Evolutionary conservation across 2,113 vertebrate species (phyloP).

Genomic region (Sebastes schlegelii): DNA sequence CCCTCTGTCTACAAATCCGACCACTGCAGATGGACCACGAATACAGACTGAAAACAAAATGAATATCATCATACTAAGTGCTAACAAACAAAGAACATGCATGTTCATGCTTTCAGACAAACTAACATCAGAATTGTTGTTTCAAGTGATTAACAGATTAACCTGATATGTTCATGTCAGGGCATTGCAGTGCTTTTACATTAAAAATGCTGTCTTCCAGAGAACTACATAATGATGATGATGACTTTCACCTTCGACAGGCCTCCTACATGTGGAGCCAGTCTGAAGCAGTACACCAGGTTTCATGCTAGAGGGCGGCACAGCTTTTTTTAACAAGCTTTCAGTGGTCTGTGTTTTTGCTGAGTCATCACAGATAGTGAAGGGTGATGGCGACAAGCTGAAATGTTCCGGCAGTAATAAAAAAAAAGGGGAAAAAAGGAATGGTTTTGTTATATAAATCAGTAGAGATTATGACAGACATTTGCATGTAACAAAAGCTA

Average conservation of each 20-base stretch:
- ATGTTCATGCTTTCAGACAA: slow-evolving; percentile 30
- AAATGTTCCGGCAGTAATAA: slow-evolving; percentile 67
- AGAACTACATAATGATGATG: slow-evolving; percentile 14
- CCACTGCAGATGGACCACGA: background rate
- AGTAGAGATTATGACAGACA: slow-evolving; percentile 36
- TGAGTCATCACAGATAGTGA: slow-evolving; percentile 25
- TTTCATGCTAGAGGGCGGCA: slow-evolving; percentile 67
- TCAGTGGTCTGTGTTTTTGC: slow-evolving; percentile 56
- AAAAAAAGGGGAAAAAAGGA: background rate
- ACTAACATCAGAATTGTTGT: slow-evolving; percentile 3
- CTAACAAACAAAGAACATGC: slow-evolving; percentile 25
- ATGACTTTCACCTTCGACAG: background rate
- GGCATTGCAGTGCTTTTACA: slow-evolving; percentile 53
- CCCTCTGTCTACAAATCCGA: slow-evolving; percentile 4
- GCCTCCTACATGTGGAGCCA: background rate
- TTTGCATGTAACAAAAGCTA: slow-evolving; percentile 14
- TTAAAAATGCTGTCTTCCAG: slow-evolving; percentile 24
- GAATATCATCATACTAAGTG: slow-evolving; percentile 24
- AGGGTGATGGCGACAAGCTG: slow-evolving; percentile 39
- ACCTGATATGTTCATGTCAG: slow-evolving; percentile 47
- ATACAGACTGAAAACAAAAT: slow-evolving; percentile 13
- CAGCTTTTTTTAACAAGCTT: slow-evolving; percentile 25
- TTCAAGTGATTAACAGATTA: slow-evolving; percentile 58
- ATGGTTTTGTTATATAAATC: slow-evolving; percentile 23
- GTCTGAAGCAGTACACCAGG: slow-evolving; percentile 42